phyloP scores from a whole-genome alignment of 2,113 vertebrate species.

The Tyto alba region DNA sequence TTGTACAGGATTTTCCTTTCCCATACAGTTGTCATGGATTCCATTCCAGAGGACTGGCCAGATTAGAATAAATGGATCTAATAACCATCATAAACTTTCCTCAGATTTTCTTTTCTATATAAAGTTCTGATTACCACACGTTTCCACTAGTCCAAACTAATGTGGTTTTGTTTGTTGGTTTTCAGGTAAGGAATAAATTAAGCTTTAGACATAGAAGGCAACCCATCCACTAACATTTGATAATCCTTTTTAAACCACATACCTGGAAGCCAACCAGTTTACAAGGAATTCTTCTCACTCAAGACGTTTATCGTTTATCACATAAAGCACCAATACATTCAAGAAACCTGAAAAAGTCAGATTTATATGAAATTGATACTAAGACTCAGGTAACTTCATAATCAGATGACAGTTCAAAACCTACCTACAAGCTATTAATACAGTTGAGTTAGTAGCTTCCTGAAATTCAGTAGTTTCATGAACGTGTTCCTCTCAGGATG shows the following conservation, averaged over 20 bases:
- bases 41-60: not conserved
- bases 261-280: not conserved
- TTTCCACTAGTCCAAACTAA: not conserved
- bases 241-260: not conserved
- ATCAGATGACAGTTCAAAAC: not conserved
- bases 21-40: not conserved
- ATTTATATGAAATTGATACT: not conserved
- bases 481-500: constrained; percentile 66
- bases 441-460: not conserved
- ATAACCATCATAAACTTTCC: not conserved
- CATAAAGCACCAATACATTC: not conserved
- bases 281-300: not conserved
- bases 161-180: not conserved
- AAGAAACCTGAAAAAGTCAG: not conserved
- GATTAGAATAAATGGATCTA: not conserved
- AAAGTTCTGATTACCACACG: not conserved
- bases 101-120: not conserved
- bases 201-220: not conserved
- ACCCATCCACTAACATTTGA: not conserved
- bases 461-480: not conserved
- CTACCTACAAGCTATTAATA: not conserved
- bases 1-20: not conserved
- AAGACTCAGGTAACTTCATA: not conserved
- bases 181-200: not conserved
- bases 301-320: not conserved